Percentiles rank a stretch among this genome's conserved stretches.
Conservation (phyloP, 2,113 vertebrate genomes). For the Bubo scandiacus region DNA sequence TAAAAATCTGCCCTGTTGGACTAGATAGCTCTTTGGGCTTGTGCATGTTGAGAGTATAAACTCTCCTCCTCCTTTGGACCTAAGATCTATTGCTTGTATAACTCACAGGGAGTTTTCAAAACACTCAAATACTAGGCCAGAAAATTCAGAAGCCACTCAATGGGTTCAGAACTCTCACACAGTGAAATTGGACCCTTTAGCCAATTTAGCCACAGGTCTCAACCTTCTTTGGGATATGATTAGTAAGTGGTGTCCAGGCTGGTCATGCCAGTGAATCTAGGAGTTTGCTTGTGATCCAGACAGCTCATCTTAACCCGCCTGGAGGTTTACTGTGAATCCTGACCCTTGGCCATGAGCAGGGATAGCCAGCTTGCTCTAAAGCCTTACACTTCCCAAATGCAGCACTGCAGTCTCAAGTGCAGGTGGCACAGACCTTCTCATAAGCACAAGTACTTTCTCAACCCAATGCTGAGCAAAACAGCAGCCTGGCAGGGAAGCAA, state of each 20-base stretch:
- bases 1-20: neutral
- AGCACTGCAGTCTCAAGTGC: neutral
- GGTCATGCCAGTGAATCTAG: neutral
- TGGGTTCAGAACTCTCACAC: neutral
- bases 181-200: neutral
- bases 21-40: neutral
- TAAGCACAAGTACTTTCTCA: neutral
- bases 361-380: neutral
- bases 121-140: neutral
- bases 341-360: neutral
- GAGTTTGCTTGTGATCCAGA: neutral
- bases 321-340: neutral
- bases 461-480: neutral
- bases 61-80: neutral
- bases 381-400: neutral
- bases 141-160: neutral
- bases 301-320: neutral
- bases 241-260: neutral
- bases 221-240: neutral
- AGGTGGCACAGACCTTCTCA: neutral
- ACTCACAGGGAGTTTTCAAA: neutral
- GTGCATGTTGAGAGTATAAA: neutral
- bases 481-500: conserved; percentile 18
- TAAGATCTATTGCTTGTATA: neutral
- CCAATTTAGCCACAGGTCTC: neutral